Evolutionary conservation across 2,888 invertebrate species (phyloP), one percentile per base, ranked within the genome.

Genomic region (Agrotis segetum): DNA sequence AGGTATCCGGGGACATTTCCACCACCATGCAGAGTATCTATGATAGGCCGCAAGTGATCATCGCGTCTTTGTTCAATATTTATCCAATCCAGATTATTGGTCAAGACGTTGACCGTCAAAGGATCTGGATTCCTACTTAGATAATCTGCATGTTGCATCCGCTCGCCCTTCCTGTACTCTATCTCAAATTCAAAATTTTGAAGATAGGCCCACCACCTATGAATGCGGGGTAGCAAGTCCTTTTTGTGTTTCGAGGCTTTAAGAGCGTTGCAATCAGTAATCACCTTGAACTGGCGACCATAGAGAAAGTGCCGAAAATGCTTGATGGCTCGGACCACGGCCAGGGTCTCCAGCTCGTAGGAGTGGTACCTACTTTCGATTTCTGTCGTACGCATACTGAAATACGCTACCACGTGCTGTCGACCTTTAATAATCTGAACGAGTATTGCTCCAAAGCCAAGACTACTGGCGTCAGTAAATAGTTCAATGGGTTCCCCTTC

Each of bases 121-220:
- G 21, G 14, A 2, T 4, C 44, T 0, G 81, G 84, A 44, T 87
- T 87, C 55, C 87, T 61, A 11, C 86, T 87, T 1, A 88, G 66
- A 17, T 66, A 86, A 24, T 88, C 87, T 0, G 81, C 88, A 34
- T 87, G 87, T 16, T 82, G 81, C 14, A 76, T n/a, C 9, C 66
- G 50, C 17, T 82, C 75, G 1, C 81, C 81, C 46, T 83, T 85
- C 1, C 84, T 29, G 53, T 86, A 85, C 34, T 84, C 82, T 3
- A 87, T 66, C 0, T 84, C 81, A 47, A 87, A 80, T 0, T 85
- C 77, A 47, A 52, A 88, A 49, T 85, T 85, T 73, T 89, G 87
- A 0, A 90, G 53, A 59, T 59, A 89, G 0, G 87, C 78, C 88
- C 88, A 90, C 88, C 88, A 89, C 0, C 88, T 49, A 61, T 87